Evolutionary conservation across 2,797 vertebrate species (phyloP).

Genomic region (Malurus leucopterus): DNA sequence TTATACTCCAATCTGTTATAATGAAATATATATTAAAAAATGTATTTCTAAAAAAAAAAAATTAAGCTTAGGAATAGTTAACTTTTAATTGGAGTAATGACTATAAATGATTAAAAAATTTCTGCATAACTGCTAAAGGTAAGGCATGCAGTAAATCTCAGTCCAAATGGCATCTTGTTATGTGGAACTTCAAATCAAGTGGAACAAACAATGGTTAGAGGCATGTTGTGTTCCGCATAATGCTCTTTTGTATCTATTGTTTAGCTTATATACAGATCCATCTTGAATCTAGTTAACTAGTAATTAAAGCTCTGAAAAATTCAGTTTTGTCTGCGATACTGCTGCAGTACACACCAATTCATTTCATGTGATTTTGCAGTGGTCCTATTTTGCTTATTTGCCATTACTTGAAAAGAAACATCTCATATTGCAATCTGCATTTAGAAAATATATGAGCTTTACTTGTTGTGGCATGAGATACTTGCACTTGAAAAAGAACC

Average conservation of each 20-base stretch:
- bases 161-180: constrained; percentile 30
- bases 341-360: not conserved
- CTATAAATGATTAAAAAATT: constrained; percentile 6
- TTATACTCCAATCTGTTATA: not conserved
- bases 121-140: constrained; percentile 23
- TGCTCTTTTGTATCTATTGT: constrained; percentile 49
- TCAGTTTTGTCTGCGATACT: not conserved
- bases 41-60: not conserved
- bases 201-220: constrained; percentile 58
- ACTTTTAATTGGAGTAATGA: not conserved
- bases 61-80: not conserved
- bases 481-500: not conserved
- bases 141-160: constrained; percentile 34
- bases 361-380: not conserved
- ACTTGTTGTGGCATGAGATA: not conserved
- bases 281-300: constrained; percentile 42
- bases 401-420: not conserved
- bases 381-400: not conserved
- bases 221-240: constrained; percentile 40
- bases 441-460: not conserved
- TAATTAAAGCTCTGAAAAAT: constrained; percentile 46
- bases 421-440: not conserved
- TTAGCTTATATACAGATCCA: constrained; percentile 41
- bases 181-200: constrained; percentile 38
- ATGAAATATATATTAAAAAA: not conserved